Base-by-base conservation (phyloP, 2,888 invertebrate genomes). In the Hydrotaea cyrtoneurina region DNA sequence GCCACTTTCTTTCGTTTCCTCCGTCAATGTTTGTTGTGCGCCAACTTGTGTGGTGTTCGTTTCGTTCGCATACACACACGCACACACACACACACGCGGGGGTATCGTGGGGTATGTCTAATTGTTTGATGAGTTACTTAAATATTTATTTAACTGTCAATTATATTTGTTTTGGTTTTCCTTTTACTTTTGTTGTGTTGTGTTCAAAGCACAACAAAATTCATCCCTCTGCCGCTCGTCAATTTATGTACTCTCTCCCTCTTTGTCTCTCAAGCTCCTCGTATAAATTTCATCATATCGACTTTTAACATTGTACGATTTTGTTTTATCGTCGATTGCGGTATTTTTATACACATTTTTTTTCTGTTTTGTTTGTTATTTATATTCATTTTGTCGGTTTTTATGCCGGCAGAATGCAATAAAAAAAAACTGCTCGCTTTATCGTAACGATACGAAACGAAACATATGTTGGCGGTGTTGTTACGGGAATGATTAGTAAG, bases 91-190 rank as follows among this genome's bases (percentile, higher is more conserved):
- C 11, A 10, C 43, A 31, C 7, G 7, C 31, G 7, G 2, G 7
- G 2, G 31, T 31, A 31, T 31, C 26, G 50, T 15, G 50, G 62
- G 62, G 62, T 78, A 43, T 82, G 77, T 80, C 74, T 82, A 80
- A 82, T 85, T 85, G 82, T 82, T 82, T 80, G 82, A 80, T 82
- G 79, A 82, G 82, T 85, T 82, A 80, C 79, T 85, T 80, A 80
- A 85, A 82, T 85, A 85, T 85, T 85, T 82, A 85, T 82, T 85
- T 82, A 85, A 77, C 85, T 80, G 82, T 82, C 85, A 82, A 79
- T 82, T 85, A 82, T 82, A 57, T 74, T 57, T 74, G 39, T 69
- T 23, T 69, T 39, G 21, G 69, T 64, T 64, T 69, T 69, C 19
- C 46, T 69, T 46, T 39, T 36, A 1, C 39, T 43, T 59, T 23